A percentile compares a stretch with the other conserved stretches of the same genome.
Conservation (phyloP, 1,140 invertebrate genomes). For the Drosophila ananassae region DNA sequence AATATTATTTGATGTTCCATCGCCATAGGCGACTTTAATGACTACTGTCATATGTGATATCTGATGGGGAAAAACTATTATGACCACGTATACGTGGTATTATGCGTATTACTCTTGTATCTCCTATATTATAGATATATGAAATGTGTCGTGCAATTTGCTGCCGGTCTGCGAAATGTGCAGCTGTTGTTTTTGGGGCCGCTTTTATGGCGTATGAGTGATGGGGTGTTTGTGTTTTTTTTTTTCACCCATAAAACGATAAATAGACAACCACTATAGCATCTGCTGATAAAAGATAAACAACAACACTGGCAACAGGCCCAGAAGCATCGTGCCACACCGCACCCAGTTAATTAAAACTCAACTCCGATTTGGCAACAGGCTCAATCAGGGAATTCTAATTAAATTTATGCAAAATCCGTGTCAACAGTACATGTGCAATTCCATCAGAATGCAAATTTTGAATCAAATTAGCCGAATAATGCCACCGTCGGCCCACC, state of each 20-base stretch:
- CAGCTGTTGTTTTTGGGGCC: slow-evolving; percentile 61
- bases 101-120: slow-evolving; percentile 22
- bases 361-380: slow-evolving; percentile 22
- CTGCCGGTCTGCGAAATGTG: slow-evolving; percentile 58
- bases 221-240: not conserved
- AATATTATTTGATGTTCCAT: slow-evolving; percentile 29
- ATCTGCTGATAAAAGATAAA: slow-evolving; percentile 24
- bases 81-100: slow-evolving; percentile 37
- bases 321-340: not conserved
- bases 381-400: slow-evolving; percentile 5
- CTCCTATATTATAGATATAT: slow-evolving; percentile 1
- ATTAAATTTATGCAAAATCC: slow-evolving; percentile 52
- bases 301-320: slow-evolving; percentile 34
- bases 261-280: slow-evolving; percentile 12
- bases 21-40: slow-evolving; percentile 43
- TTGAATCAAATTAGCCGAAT: slow-evolving; percentile 54
- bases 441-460: slow-evolving; percentile 37
- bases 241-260: slow-evolving; percentile 24
- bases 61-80: slow-evolving; percentile 34
- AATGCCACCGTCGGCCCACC: slow-evolving; percentile 42
- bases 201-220: slow-evolving; percentile 12
- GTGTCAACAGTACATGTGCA: slow-evolving; percentile 31
- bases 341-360: slow-evolving; percentile 40
- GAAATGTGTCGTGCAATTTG: slow-evolving; percentile 52
- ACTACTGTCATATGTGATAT: slow-evolving; percentile 14